phyloP scores from a whole-genome alignment of 2,797 vertebrate species.

The Lagocephalus sceleratus region DNA sequence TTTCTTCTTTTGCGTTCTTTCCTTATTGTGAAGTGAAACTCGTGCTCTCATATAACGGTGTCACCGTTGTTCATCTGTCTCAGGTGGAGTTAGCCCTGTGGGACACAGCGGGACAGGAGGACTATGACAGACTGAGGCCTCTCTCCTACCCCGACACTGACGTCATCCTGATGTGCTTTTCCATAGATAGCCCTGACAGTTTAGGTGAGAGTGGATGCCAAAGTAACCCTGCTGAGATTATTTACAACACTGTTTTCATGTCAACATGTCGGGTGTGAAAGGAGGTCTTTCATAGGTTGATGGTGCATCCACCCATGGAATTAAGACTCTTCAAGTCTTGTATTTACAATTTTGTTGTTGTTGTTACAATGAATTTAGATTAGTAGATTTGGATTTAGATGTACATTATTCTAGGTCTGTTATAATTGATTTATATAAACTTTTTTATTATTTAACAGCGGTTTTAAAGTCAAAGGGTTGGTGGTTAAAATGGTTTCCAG shows the following conservation, averaged over 20 bases:
- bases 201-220: slow-evolving; percentile 80
- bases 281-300: too few relatives aligned
- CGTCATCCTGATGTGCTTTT: slow-evolving; percentile 98
- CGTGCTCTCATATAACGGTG: background rate
- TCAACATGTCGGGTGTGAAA: too few relatives aligned
- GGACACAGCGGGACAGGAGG: slow-evolving; percentile 97
- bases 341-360: too few relatives aligned
- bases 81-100: slow-evolving; percentile 96
- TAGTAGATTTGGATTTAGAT: too few relatives aligned
- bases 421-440: too few relatives aligned
- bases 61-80: slow-evolving; percentile 1
- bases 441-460: too few relatives aligned
- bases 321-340: too few relatives aligned
- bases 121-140: slow-evolving; percentile 93
- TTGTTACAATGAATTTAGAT: too few relatives aligned
- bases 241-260: background rate
- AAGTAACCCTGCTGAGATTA: background rate
- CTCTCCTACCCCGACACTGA: slow-evolving; percentile 97
- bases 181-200: slow-evolving; percentile 95
- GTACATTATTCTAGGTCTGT: too few relatives aligned
- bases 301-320: background rate
- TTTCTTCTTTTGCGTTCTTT: too few relatives aligned
- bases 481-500: too few relatives aligned
- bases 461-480: too few relatives aligned
- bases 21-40: background rate